Evolutionary conservation across 92 coral and sea anemone species (phyloP).

Genomic region (Epizoanthus stellaris): DNA sequence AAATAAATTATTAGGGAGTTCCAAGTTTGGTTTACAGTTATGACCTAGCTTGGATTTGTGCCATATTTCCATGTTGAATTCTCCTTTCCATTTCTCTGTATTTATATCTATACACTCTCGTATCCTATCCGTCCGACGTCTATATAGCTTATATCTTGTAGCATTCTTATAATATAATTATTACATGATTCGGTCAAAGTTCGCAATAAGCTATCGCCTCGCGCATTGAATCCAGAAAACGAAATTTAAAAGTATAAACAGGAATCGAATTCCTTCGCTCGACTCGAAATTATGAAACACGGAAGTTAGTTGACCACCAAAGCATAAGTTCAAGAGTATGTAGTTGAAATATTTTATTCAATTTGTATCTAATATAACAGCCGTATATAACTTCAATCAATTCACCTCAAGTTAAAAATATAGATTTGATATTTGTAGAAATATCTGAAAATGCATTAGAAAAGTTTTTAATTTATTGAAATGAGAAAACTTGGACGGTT

Average conservation of each 20-base stretch:
- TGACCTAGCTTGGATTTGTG: background rate
- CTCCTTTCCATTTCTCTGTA: background rate
- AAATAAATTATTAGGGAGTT: constrained; percentile 3
- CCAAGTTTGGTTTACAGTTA: background rate
- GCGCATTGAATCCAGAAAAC: background rate
- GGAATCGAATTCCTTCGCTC: constrained; percentile 6
- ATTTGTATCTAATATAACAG: background rate
- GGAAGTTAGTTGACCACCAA: no score
- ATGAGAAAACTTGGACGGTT: background rate
- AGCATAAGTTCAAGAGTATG: background rate
- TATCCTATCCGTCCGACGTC: no score
- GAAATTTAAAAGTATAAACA: background rate
- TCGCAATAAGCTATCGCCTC: background rate
- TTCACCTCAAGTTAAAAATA: background rate
- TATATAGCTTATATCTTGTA: no score
- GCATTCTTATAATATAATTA: background rate
- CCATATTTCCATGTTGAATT: background rate
- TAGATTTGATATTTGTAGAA: background rate
- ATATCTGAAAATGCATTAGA: no score
- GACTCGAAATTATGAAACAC: background rate
- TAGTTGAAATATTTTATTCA: background rate
- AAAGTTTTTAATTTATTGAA: no score
- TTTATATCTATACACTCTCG: no score
- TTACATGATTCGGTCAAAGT: background rate
- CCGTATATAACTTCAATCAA: background rate